Percentiles rank a stretch among this genome's conserved stretches.
Conservation (phyloP, 2,113 vertebrate species). For the Zosterops borbonicus region DNA sequence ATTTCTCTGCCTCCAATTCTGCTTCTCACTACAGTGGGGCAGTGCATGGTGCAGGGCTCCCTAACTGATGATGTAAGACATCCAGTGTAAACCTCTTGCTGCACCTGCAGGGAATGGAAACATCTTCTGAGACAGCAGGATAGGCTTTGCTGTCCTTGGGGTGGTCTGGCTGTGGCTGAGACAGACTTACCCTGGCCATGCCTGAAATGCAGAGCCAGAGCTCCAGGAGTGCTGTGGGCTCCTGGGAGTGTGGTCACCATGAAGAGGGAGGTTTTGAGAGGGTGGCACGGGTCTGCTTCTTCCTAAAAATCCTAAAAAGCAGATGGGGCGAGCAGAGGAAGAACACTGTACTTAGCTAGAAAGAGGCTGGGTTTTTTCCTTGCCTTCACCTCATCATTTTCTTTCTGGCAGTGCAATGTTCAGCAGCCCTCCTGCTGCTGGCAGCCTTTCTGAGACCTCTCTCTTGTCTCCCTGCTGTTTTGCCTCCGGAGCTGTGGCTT, state of each 20-base stretch:
- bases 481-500: not conserved
- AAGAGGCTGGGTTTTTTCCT: accelerated
- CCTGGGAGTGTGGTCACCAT: not conserved
- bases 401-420: not conserved
- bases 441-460: not conserved
- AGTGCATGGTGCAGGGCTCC: not conserved
- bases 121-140: not conserved
- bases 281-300: not conserved
- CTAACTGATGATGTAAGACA: not conserved
- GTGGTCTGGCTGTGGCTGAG: not conserved
- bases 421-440: not conserved
- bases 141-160: not conserved
- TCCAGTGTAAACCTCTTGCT: not conserved
- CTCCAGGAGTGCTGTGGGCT: not conserved
- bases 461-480: not conserved
- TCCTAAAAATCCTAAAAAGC: not conserved
- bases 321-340: not conserved
- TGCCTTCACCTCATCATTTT: not conserved
- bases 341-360: not conserved
- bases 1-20: not conserved
- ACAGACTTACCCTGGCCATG: accelerated
- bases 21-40: not conserved
- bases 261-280: not conserved
- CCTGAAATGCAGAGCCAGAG: not conserved
- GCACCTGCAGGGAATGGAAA: not conserved